Evolutionary conservation across 2,888 invertebrate species (phyloP).

Genomic region (Hirtodrosophila alboralis): DNA sequence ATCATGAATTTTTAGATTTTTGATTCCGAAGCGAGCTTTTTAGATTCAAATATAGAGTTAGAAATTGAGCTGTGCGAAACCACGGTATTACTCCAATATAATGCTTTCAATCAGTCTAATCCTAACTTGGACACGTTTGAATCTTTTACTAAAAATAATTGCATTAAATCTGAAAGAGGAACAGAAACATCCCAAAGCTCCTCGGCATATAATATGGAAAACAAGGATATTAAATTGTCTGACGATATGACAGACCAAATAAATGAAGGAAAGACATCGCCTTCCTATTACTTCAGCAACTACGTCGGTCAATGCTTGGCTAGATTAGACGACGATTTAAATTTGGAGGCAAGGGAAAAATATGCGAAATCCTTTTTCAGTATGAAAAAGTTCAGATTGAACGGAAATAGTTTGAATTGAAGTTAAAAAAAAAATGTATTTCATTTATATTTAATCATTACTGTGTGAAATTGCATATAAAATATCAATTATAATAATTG

Average conservation of each 20-base stretch:
- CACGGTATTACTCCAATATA: constrained; percentile 2
- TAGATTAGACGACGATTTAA: constrained; percentile 36
- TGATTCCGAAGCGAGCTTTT: constrained; percentile 21
- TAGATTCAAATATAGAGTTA: constrained; percentile 36
- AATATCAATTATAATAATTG: no score
- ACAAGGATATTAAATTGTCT: constrained; percentile 9
- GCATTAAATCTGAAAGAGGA: constrained; percentile 11
- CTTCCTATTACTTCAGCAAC: constrained; percentile 24
- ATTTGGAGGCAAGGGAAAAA: constrained; percentile 41
- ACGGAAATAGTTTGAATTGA: constrained; percentile 28
- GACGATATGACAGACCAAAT: constrained; percentile 2
- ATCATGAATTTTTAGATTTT: constrained; percentile 14
- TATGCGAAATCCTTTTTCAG: constrained; percentile 34
- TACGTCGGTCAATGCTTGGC: constrained; percentile 40
- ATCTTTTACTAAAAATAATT: constrained; percentile 6
- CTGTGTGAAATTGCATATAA: no score
- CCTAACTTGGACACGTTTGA: constrained; percentile 4
- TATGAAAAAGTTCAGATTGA: constrained; percentile 35
- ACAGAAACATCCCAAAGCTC: not conserved
- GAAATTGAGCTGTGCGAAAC: constrained; percentile 26
- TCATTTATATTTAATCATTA: no score
- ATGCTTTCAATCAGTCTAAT: constrained; percentile 6
- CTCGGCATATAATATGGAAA: not conserved
- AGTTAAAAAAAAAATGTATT: constrained; percentile 1
- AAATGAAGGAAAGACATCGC: constrained; percentile 7